These are phyloP conservation scores for Drosophila vallismaia DNA, from an alignment of 2,888 invertebrate species.

Conservation along the genomic window DNA sequence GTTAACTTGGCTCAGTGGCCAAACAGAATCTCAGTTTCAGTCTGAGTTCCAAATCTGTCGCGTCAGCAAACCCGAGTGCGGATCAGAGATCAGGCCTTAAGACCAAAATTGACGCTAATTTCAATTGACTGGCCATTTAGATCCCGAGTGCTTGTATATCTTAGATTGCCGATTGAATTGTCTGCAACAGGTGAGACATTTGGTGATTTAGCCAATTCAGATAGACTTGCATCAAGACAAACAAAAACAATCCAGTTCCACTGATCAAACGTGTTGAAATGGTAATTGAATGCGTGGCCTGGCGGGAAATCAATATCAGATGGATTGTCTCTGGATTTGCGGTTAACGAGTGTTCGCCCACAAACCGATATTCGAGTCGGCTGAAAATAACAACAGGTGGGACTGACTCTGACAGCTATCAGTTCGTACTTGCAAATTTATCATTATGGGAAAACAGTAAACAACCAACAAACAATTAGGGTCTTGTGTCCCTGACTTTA, in stretches of 20 bases:
- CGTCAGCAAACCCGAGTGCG: conserved; percentile 76
- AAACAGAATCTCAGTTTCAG: conserved; percentile 48
- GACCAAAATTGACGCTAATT: conserved; percentile 60
- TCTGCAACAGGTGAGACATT: conserved; percentile 26
- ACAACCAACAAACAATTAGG: conserved; percentile 12
- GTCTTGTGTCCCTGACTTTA: background rate
- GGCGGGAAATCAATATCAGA: conserved; percentile 65
- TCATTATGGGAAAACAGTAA: conserved; percentile 14
- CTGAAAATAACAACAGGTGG: conserved; percentile 16
- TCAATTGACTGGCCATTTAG: conserved; percentile 48
- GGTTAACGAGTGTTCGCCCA: conserved; percentile 29
- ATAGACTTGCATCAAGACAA: background rate
- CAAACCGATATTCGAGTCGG: conserved; percentile 16
- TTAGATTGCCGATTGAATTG: conserved; percentile 31
- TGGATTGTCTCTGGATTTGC: conserved; percentile 31
- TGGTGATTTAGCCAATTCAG: background rate
- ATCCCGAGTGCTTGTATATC: conserved; percentile 13
- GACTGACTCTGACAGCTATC: conserved; percentile 24
- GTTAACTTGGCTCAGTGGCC: conserved; percentile 40
- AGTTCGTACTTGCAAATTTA: conserved; percentile 13
- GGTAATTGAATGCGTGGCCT: conserved; percentile 57
- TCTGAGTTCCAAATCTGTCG: conserved; percentile 71
- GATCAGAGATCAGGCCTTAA: conserved; percentile 41
- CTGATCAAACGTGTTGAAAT: conserved; percentile 39
- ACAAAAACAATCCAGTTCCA: conserved; percentile 6